These are phyloP conservation scores for Physocephala rufipes DNA, from an alignment of 2,888 invertebrate genomes.

Conservation along the genomic window DNA sequence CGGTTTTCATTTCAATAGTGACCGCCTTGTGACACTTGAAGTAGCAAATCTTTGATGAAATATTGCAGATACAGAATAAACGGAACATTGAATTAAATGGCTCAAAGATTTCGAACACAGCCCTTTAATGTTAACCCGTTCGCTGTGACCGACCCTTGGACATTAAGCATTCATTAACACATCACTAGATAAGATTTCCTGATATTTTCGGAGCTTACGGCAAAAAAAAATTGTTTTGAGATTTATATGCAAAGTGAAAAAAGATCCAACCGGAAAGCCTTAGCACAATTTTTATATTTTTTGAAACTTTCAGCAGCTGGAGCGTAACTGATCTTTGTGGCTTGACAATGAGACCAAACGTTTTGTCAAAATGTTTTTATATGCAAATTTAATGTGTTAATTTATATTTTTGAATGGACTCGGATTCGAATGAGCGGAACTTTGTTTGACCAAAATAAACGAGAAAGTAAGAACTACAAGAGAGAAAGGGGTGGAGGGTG, in stretches of 20 bases:
- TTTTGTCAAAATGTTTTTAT: conserved; percentile 53
- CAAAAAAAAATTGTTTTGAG: conserved; percentile 33
- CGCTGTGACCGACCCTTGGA: conserved; percentile 27
- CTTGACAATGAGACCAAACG: conserved; percentile 27
- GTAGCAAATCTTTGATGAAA: conserved; percentile 55
- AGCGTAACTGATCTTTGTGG: conserved; percentile 44
- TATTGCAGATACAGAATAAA: conserved; percentile 33
- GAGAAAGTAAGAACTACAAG: conserved; percentile 11
- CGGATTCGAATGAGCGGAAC: neutral
- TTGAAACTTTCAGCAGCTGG: conserved; percentile 27
- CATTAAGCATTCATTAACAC: conserved; percentile 28
- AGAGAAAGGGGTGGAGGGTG: neutral
- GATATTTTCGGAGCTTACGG: conserved; percentile 6
- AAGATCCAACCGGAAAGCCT: neutral
- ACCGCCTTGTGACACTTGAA: conserved; percentile 36
- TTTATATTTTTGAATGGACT: conserved; percentile 21
- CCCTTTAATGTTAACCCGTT: conserved; percentile 59
- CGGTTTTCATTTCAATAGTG: conserved; percentile 7
- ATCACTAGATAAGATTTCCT: conserved; percentile 4
- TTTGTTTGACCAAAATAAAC: conserved; percentile 38
- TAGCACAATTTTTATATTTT: conserved; percentile 52
- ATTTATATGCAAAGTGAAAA: conserved; percentile 35
- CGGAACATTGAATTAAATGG: conserved; percentile 61
- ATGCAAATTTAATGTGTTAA: conserved; percentile 53
- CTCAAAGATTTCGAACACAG: conserved; percentile 64